Evolutionary conservation across 2,113 vertebrate species (phyloP), one percentile per base, ranked within the genome.

Genomic region (Vicugna pacos): DNA sequence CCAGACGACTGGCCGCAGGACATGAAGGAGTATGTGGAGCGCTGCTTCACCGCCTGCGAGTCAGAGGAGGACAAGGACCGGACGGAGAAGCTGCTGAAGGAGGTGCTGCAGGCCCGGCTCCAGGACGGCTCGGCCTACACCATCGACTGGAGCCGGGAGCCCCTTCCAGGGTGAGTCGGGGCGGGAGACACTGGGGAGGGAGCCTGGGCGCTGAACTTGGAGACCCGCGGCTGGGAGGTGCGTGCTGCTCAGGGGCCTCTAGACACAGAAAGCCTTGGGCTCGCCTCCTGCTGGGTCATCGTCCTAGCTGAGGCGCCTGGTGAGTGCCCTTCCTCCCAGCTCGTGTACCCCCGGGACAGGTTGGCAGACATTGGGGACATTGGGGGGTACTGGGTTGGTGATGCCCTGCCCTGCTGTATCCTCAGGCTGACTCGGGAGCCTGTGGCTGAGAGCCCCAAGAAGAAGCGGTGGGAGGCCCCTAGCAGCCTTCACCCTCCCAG

Each of bases 11-110:
- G 99, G 99, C 99, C 99, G 0, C 99, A 99, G 97, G 99, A 99
- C 30, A 99, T 99, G 99, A 99, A 99, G 96, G 99, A 99, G 83
- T 99, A 99, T 0, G 99, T 99, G 56, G 99, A 99, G 94, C 99
- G 99, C 38, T 99, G 99, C 97, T 99, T 99, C 94, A 99, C 99
- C 0, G 99, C 99, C 56, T 99, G 99, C 12, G 99, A 99, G 97
- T 99, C 99, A 0, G 99, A 99, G 89, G 99, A 99, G 82, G 99
- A 99, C 98, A 99, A 99, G 93, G 99, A 99, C 97, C 98, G 99
- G 8, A 99, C 99, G 0, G 99, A 99, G 97, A 99, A 99, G 82
- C 98, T 99, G 69, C 98, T 99, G 35, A 99, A 99, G 91, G 99
- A 99, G 75, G 98, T 99, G 84, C 98, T 99, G 42, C 99, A 99